Conservation (phyloP, 2,113 vertebrate species). For the sheep (Ovis aries) region DNA sequence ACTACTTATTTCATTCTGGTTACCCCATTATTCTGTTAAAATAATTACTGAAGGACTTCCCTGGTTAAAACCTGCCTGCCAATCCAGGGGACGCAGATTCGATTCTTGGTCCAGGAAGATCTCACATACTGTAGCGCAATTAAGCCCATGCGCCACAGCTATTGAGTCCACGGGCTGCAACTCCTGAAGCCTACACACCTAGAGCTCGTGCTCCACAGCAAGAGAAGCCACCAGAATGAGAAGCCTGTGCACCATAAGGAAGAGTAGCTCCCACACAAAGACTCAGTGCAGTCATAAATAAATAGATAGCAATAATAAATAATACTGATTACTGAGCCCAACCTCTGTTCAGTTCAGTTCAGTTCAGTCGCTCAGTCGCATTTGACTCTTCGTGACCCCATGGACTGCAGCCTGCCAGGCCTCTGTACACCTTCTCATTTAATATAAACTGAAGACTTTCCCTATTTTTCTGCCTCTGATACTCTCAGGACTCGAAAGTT, state of each 20-base stretch:
- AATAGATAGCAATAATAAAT: neutral
- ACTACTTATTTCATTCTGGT: neutral
- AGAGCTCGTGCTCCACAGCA: neutral
- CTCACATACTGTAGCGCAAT: neutral
- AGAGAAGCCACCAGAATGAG: neutral
- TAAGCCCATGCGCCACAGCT: neutral
- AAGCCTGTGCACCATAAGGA: neutral
- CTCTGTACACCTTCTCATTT: constrained; percentile 63
- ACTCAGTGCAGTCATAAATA: neutral
- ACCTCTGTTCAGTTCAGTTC: neutral
- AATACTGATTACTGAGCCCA: neutral
- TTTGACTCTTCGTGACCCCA: neutral
- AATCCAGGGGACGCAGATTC: neutral
- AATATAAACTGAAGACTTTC: constrained; percentile 83
- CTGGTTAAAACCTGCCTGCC: neutral
- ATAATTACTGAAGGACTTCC: neutral
- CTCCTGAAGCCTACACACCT: neutral
- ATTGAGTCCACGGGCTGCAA: neutral
- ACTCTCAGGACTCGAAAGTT: constrained; percentile 74
- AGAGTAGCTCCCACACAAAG: neutral
- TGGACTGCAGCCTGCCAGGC: neutral
- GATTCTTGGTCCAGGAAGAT: neutral
- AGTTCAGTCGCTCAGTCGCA: neutral
- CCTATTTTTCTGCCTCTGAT: constrained; percentile 78
- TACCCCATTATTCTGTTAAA: constrained; percentile 36